These are phyloP conservation scores for Cremastobaeus sp. DNA, from an alignment of 2,888 invertebrate genomes.

Conservation along the genomic window DNA sequence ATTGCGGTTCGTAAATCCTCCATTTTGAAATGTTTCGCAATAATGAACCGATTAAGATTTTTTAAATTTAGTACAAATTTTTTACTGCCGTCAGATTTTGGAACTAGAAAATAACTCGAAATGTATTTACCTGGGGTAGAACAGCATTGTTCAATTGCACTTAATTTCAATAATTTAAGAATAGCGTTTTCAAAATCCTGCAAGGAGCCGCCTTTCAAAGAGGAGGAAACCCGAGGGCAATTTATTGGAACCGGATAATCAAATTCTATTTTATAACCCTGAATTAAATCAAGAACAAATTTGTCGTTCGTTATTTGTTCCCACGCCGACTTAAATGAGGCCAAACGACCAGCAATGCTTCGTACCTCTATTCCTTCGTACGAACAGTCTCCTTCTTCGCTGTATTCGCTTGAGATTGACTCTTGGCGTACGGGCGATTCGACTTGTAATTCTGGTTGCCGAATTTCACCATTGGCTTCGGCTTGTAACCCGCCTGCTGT, in stretches of 20 bases:
- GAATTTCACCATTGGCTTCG: not conserved
- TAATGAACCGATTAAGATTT: conserved; percentile 23
- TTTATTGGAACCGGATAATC: no score
- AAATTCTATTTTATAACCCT: conserved; percentile 18
- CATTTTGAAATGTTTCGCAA: no score
- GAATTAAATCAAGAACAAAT: conserved; percentile 18
- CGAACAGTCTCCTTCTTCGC: no score
- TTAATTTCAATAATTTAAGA: not conserved
- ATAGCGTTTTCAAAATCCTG: conserved; percentile 3
- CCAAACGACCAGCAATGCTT: conserved; percentile 18
- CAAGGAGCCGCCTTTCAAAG: conserved; percentile 8
- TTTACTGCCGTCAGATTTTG: conserved; percentile 19
- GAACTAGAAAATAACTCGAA: conserved; percentile 26
- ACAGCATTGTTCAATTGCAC: conserved; percentile 19
- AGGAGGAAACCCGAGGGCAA: no score
- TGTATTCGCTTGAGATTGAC: no score
- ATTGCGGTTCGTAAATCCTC: conserved; percentile 18
- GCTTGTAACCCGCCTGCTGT: not conserved
- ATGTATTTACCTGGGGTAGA: conserved; percentile 13
- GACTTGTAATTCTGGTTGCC: no score
- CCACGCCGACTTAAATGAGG: not conserved
- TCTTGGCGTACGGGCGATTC: no score
- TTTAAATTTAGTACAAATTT: conserved; percentile 42
- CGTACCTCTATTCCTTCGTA: conserved; percentile 13
- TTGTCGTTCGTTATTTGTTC: conserved; percentile 16